These are phyloP conservation scores for Meta bourneti DNA, from an alignment of 2,888 invertebrate genomes.

Conservation along the genomic window DNA sequence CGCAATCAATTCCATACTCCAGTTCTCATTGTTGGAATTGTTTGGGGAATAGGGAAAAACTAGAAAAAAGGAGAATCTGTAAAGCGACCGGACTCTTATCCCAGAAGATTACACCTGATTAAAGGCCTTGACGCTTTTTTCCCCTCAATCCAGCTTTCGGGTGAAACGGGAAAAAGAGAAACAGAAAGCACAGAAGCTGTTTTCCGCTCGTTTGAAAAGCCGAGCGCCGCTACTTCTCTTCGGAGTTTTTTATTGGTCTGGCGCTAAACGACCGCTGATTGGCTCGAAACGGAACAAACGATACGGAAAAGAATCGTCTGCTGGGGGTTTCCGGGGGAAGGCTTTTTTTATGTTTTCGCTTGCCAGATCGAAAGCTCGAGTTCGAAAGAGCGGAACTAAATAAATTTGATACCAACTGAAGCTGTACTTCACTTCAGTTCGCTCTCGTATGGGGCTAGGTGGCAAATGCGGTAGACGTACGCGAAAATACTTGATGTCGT, in stretches of 20 bases:
- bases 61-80: neutral
- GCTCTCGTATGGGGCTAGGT: neutral
- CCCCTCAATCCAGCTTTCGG: neutral
- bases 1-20: neutral
- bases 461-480: no score
- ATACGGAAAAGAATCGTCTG: constrained; percentile 62
- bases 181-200: constrained; percentile 22
- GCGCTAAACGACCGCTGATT: constrained; percentile 62
- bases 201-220: constrained; percentile 28
- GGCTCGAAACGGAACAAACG: constrained; percentile 49
- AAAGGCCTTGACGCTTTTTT: neutral
- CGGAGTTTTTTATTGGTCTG: constrained; percentile 29
- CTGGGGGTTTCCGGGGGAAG: constrained; percentile 8
- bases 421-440: constrained; percentile 14
- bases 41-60: neutral
- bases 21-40: neutral
- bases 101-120: neutral
- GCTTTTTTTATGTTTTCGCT: constrained; percentile 24
- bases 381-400: constrained; percentile 57
- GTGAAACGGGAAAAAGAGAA: neutral
- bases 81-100: neutral
- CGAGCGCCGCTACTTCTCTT: constrained; percentile 3
- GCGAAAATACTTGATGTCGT: neutral
- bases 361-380: constrained; percentile 31
- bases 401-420: constrained; percentile 45